These are phyloP conservation scores for Apamea anceps DNA, from an alignment of 2,888 invertebrate genomes.

Conservation along the genomic window DNA sequence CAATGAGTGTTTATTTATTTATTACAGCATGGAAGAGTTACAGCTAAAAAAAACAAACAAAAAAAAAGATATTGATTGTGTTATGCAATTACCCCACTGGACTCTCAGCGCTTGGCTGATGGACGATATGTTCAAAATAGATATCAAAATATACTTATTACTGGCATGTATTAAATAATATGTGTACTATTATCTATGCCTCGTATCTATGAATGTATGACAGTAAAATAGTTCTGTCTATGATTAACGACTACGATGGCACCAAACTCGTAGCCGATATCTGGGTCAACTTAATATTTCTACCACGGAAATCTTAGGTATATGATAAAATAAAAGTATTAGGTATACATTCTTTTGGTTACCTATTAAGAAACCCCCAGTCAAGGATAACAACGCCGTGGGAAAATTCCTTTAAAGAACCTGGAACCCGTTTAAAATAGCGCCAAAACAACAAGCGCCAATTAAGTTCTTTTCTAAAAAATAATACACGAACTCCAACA, in stretches of 20 bases:
- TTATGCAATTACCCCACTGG: no score
- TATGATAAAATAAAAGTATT: not conserved
- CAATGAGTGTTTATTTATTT: no score
- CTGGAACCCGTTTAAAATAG: not conserved
- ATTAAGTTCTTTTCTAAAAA: slow-evolving; percentile 22
- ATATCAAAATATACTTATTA: no score
- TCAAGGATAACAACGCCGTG: not conserved
- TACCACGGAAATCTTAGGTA: not conserved
- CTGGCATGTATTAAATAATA: no score
- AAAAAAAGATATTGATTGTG: no score
- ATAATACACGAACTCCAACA: slow-evolving; percentile 26
- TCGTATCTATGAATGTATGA: no score
- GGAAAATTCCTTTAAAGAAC: not conserved
- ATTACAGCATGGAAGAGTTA: no score
- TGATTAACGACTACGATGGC: not conserved
- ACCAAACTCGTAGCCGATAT: not conserved
- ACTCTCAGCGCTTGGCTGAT: no score
- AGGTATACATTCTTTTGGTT: not conserved
- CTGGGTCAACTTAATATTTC: not conserved
- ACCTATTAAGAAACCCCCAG: not conserved
- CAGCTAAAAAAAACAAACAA: no score
- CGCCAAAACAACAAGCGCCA: slow-evolving; percentile 19
- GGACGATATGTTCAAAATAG: no score
- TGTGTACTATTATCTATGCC: no score
- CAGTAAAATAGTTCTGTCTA: no score